Conservation (phyloP, 1,140 invertebrate genomes). For the Lamellibrachia luymesi region DNA sequence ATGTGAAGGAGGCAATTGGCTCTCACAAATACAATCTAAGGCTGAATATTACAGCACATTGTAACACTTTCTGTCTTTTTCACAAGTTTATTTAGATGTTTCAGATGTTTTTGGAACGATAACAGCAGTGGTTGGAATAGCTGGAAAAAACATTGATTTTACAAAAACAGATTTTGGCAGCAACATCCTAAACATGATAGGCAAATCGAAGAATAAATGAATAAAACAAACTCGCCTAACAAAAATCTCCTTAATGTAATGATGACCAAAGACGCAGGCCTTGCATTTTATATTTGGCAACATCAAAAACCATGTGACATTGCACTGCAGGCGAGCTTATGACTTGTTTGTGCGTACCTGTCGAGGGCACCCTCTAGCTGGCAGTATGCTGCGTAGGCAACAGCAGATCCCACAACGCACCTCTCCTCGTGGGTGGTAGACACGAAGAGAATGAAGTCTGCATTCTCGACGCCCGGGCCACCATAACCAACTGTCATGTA, state of each 20-base stretch:
- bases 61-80: too few species aligned
- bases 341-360: slow-evolving; percentile 62
- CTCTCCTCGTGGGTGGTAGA: slow-evolving; percentile 89
- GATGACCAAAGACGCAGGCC: background rate
- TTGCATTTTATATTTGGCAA: background rate
- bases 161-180: too few species aligned
- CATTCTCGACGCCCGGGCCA: slow-evolving; percentile 74
- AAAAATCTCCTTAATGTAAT: background rate
- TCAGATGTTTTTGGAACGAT: too few species aligned
- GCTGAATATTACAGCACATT: too few species aligned
- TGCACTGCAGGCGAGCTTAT: background rate
- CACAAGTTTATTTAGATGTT: too few species aligned
- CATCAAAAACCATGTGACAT: background rate
- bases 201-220: background rate
- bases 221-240: background rate
- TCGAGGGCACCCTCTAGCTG: slow-evolving; percentile 92
- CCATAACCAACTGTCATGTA: slow-evolving; percentile 43
- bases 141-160: too few species aligned
- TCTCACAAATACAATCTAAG: too few species aligned
- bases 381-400: slow-evolving; percentile 97
- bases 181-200: too few species aligned
- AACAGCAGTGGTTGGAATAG: too few species aligned
- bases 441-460: slow-evolving; percentile 97
- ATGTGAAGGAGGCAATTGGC: too few species aligned
- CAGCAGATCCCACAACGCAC: slow-evolving; percentile 78